Conservation (phyloP, 2,113 vertebrate species). For the Cheirogaleus medius region DNA sequence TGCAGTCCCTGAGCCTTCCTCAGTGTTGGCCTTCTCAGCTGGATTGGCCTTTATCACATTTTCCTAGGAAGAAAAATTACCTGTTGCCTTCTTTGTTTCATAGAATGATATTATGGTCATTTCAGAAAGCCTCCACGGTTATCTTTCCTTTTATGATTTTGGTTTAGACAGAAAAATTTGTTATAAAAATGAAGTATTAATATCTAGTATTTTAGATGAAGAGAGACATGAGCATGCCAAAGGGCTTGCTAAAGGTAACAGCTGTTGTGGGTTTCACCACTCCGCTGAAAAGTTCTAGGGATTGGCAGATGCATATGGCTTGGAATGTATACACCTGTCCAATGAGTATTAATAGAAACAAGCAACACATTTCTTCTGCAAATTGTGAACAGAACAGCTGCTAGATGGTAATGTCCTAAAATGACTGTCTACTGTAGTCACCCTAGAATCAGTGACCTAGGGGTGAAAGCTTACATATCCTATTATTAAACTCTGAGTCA, state of each 20-base stretch:
- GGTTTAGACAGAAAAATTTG: neutral
- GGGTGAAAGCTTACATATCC: neutral
- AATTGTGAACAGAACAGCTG: slow-evolving; percentile 65
- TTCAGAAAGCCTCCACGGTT: slow-evolving; percentile 7
- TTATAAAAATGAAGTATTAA: neutral
- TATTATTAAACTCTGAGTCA: slow-evolving; percentile 49
- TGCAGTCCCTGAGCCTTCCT: neutral
- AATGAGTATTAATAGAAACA: slow-evolving; percentile 69
- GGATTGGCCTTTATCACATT: neutral
- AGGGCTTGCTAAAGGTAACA: slow-evolving; percentile 29
- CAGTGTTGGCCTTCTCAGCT: neutral
- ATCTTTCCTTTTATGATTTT: slow-evolving; percentile 25
- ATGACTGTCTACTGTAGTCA: slow-evolving; percentile 12
- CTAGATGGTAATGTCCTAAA: slow-evolving; percentile 18
- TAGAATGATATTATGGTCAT: neutral
- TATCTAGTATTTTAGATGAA: neutral
- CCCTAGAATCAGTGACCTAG: slow-evolving; percentile 40
- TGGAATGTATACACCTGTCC: slow-evolving; percentile 70
- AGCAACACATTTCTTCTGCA: slow-evolving; percentile 48
- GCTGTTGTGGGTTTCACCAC: slow-evolving; percentile 54
- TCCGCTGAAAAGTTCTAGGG: slow-evolving; percentile 24
- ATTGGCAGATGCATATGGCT: slow-evolving; percentile 35
- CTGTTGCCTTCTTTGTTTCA: neutral
- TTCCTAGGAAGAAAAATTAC: neutral
- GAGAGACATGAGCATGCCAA: neutral